phyloP scores from a whole-genome alignment of 2,797 vertebrate genomes.

The Masticophis lateralis region DNA sequence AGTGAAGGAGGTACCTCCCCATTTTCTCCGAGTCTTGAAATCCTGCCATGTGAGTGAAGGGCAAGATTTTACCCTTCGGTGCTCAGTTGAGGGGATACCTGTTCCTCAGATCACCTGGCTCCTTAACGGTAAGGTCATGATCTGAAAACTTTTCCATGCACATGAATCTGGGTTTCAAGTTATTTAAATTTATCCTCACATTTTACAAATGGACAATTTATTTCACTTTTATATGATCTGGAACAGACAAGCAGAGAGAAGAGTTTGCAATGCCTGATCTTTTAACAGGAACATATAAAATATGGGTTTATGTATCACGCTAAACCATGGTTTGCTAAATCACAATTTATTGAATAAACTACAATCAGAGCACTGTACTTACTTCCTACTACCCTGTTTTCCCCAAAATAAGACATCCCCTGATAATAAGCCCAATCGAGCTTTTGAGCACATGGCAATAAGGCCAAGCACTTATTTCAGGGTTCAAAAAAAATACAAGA shows the following conservation, averaged over 20 bases:
- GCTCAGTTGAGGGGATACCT: conserved; percentile 74
- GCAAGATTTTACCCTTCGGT: conserved; percentile 79
- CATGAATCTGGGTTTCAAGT: background rate
- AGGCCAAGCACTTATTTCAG: no score
- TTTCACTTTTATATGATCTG: background rate
- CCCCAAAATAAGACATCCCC: no score
- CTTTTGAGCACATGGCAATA: no score
- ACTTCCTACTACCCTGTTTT: background rate
- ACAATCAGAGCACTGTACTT: background rate
- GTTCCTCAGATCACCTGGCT: conserved; percentile 78
- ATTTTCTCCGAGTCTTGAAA: conserved; percentile 73
- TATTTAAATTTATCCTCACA: background rate
- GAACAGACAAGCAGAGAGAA: background rate
- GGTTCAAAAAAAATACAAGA: no score
- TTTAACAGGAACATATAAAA: background rate
- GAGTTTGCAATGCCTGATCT: background rate
- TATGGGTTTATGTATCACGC: background rate
- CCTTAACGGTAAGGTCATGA: conserved; percentile 78
- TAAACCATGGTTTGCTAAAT: background rate
- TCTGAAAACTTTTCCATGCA: background rate
- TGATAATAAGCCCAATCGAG: no score
- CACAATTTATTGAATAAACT: background rate
- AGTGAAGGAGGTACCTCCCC: conserved; percentile 64
- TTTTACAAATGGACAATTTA: background rate
- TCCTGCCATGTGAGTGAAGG: conserved; percentile 77